Evolutionary conservation across 2,113 vertebrate genomes (phyloP), one percentile per base, ranked within the genome.

Genomic region (Cacatua alba): DNA sequence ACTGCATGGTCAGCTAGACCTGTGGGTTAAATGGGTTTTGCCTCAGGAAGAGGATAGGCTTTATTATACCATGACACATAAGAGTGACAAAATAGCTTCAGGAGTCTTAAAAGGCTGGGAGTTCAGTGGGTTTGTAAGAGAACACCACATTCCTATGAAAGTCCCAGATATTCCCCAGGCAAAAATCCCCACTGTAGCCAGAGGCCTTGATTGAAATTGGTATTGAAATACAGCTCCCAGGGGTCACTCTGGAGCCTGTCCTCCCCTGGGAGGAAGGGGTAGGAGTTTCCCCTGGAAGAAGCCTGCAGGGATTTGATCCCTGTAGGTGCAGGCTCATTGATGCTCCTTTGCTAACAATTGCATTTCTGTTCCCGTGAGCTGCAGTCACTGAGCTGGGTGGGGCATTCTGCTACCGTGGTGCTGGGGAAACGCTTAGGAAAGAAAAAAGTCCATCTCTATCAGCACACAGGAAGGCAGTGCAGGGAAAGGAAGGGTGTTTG

Each of bases 311-410:
- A 29, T 91, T 60, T 25, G 41, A 44, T 90, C 35, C 43, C 86
- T 39, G 67, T 5, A 67, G 72, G 55, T 67, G 77, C 41, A 87
- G 57, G 88, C 89, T 87, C 79, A 24, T 0, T 14, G 91, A 85
- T 95, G 92, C 63, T 92, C 94, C 43, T 82, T 72, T 8, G 65
- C 96, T 91, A 82, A 59, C 94, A 88, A 90, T 20, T 19, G 74
- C 85, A 2, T 87, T 62, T 48, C 46, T 55, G 72, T 26, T 62
- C 82, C 65, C 11, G 28, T 48, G 75, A 90, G 95, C 95, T 72
- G 96, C 90, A 77, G 91, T 92, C 88, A 29, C 90, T 24, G 71
- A 59, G 37, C 92, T 94, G 97, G 97, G 97, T 96, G 97, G 95
- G 95, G 97, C 96, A 72, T 71, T 82, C 78, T 59, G 92, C 84